phyloP scores from a whole-genome alignment of 2,113 vertebrate species.

The Podilymbus podiceps region DNA sequence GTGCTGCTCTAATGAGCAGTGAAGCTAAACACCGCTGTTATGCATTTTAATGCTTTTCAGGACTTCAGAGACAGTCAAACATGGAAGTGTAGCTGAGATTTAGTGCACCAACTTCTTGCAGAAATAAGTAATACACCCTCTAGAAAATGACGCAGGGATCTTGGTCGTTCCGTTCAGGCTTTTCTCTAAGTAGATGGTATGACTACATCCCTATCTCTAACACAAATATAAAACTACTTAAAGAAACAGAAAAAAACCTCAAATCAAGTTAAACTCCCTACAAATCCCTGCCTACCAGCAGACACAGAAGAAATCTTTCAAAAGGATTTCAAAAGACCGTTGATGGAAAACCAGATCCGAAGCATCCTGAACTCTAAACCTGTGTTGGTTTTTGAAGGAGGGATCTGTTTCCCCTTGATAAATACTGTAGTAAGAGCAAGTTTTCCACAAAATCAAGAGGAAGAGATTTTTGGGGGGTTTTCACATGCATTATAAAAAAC shows the following conservation, averaged over 20 bases:
- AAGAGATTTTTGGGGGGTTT: not conserved
- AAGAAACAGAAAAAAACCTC: not conserved
- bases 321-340: not conserved
- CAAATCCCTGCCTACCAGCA: not conserved
- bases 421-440: not conserved
- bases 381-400: not conserved
- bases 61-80: not conserved
- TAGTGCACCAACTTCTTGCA: not conserved
- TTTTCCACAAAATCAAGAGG: not conserved
- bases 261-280: not conserved
- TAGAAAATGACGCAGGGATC: not conserved
- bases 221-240: not conserved
- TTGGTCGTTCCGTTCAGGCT: not conserved
- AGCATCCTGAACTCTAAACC: not conserved
- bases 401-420: not conserved
- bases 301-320: not conserved
- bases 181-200: not conserved
- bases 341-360: not conserved
- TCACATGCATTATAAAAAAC: not conserved
- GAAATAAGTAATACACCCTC: not conserved
- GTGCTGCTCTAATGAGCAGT: conserved; percentile 66
- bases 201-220: not conserved
- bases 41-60: conserved; percentile 59
- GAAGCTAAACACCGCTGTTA: conserved; percentile 61
- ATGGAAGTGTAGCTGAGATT: not conserved